These are phyloP conservation scores for Drosophila paramelanica DNA, from an alignment of 2,888 invertebrate genomes.

Conservation along the genomic window DNA sequence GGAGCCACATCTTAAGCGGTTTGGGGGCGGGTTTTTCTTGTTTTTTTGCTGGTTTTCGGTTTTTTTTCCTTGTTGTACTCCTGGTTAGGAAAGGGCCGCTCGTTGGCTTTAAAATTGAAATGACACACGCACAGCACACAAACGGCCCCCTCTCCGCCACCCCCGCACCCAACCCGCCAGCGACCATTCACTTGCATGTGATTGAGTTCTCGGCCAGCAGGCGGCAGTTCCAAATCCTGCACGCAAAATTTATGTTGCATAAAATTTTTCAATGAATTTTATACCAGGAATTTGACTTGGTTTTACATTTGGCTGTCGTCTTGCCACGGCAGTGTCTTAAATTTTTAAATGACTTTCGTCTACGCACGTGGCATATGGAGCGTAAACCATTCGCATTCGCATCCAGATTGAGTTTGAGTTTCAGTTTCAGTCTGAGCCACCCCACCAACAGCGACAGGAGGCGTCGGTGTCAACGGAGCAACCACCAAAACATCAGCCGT, in stretches of 20 bases:
- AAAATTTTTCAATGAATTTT: constrained; percentile 83
- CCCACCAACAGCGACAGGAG: constrained; percentile 13
- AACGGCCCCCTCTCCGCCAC: neutral
- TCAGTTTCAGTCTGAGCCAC: constrained; percentile 10
- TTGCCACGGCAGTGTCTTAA: constrained; percentile 55
- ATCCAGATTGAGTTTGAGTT: constrained; percentile 33
- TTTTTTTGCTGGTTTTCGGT: constrained; percentile 23
- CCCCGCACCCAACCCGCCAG: neutral
- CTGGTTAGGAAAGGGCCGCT: constrained; percentile 44
- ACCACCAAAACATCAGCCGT: constrained; percentile 51
- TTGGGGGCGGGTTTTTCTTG: constrained; percentile 55
- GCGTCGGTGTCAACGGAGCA: constrained; percentile 17
- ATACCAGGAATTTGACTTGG: constrained; percentile 79
- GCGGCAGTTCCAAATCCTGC: constrained; percentile 68
- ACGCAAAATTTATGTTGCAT: constrained; percentile 83
- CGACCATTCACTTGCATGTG: constrained; percentile 60
- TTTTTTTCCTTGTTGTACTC: neutral
- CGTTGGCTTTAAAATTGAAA: constrained; percentile 77
- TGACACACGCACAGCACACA: constrained; percentile 61
- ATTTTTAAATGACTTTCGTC: constrained; percentile 74
- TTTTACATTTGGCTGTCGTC: constrained; percentile 53
- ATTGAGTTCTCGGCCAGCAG: constrained; percentile 63
- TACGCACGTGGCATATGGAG: constrained; percentile 83
- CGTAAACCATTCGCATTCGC: constrained; percentile 75
- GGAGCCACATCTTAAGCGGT: constrained; percentile 66